Percentiles rank a stretch among this genome's conserved stretches.
phyloP scores from a whole-genome alignment of 2,113 vertebrate species.

The Colistium nudipinnis region DNA sequence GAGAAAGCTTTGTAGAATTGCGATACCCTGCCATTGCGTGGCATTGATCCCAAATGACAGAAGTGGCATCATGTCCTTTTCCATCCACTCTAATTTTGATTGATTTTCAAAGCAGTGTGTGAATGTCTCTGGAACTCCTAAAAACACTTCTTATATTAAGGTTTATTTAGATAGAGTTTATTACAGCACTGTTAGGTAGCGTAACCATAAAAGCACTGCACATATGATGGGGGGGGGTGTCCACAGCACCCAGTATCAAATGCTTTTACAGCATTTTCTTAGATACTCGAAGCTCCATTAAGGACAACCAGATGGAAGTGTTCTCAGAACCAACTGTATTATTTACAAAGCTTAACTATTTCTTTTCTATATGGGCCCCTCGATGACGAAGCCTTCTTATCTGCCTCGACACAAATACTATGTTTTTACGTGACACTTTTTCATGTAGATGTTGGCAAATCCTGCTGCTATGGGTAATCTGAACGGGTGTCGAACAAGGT shows the following conservation, averaged over 20 bases:
- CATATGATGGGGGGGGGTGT: constrained; percentile 37
- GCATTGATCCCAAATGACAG: constrained; percentile 55
- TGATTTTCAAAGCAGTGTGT: constrained; percentile 13
- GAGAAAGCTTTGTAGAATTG: constrained; percentile 46
- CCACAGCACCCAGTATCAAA: background rate
- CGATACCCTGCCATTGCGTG: constrained; percentile 44
- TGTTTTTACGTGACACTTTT: constrained; percentile 12
- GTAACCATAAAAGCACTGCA: constrained; percentile 60
- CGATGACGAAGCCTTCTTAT: constrained; percentile 16
- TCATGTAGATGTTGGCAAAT: constrained; percentile 38
- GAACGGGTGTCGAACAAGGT: constrained; percentile 31
- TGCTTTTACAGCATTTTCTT: constrained; percentile 15
- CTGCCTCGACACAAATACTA: constrained; percentile 26
- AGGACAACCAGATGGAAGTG: constrained; percentile 34
- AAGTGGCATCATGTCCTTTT: constrained; percentile 54
- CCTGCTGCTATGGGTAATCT: constrained; percentile 62
- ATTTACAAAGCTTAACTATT: constrained; percentile 32
- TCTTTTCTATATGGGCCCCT: constrained; percentile 49
- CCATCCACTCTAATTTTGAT: constrained; percentile 1
- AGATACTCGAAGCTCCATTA: constrained; percentile 21
- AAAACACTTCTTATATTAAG: constrained; percentile 19
- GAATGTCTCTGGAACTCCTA: constrained; percentile 23
- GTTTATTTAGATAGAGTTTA: constrained; percentile 43
- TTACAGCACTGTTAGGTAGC: constrained; percentile 55
- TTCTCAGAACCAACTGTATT: constrained; percentile 28